Base-by-base conservation (phyloP, 2,113 vertebrate species). In the Microtus oregoni region DNA sequence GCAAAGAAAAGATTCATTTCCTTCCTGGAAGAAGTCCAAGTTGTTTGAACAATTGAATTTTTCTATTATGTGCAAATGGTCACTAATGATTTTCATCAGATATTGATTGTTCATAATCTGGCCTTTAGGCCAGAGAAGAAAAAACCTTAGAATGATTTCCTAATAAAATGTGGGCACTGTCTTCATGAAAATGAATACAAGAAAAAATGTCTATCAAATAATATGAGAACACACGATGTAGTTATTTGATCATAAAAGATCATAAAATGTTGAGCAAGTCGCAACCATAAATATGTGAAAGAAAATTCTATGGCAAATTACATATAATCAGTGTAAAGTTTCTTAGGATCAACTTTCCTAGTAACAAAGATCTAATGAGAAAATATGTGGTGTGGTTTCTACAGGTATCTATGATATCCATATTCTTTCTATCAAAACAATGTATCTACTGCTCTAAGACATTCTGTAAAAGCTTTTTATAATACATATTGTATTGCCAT, bases 21-120 rank as follows among this genome's bases (percentile, higher is more conserved):
- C 68, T 93, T 86, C 76, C 72, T 94, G 65, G 38, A 92, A 24
- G 26, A 61, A 24, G 92, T 94, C 93, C 96, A 97, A 92, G 58
- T 38, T 97, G 47, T 94, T 77, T 58, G 72, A 93, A 35, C 63
- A 70, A 55, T 1, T 94, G 88, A 94, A 96, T 76, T 73, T 86
- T 97, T 96, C 86, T 88, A 70, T 89, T 96, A 96, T 5, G 68
- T 52, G 77, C 78, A 96, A 95, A 92, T 63, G n/a, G 47, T 35
- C 61, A 78, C 52, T 58, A 90, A 94, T 95, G 47, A 13, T 88
- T 94, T 78, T 86, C 76, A 70, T 8, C 82, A 38, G 72, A 24
- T 91, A 41, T 77, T 47, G 24, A 68, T 89, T 22, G 10, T 58
- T 24, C 12, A 70, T 75, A 90, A 47, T 81, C 30, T 73, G 70